Evolutionary conservation across 2,888 invertebrate species (phyloP).

Genomic region (Rhagonycha fulva): DNA sequence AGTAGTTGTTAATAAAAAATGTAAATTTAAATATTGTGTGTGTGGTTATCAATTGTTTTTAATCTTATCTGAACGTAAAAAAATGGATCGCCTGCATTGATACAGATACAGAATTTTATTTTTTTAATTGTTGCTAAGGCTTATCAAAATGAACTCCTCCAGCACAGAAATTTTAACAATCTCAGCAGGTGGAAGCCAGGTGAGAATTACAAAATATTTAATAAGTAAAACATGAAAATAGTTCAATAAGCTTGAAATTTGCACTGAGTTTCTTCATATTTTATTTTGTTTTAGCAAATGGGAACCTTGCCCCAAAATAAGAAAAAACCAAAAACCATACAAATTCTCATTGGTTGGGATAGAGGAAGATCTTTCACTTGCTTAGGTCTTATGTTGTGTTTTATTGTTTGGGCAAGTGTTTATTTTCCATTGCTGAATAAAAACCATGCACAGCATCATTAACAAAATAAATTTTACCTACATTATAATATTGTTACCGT

Average conservation of each 20-base stretch:
- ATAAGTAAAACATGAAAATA: neutral
- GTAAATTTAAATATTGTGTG: neutral
- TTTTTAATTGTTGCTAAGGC: neutral
- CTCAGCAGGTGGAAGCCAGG: slow-evolving; percentile 15
- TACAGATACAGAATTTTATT: neutral
- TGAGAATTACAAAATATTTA: slow-evolving; percentile 3
- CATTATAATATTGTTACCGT: neutral
- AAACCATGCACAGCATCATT: neutral
- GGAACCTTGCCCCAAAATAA: neutral
- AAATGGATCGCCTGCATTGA: neutral
- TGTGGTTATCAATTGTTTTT: neutral
- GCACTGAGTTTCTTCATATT: neutral
- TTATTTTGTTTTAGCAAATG: neutral
- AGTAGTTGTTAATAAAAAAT: neutral
- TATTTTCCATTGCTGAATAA: slow-evolving; percentile 52
- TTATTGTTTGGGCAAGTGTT: slow-evolving; percentile 57
- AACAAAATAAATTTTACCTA: too few relatives aligned
- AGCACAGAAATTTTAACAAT: slow-evolving; percentile 35
- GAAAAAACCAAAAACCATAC: slow-evolving; percentile 17
- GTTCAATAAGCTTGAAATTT: too few relatives aligned
- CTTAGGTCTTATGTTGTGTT: slow-evolving; percentile 49
- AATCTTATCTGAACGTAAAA: neutral
- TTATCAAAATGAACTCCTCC: slow-evolving; percentile 13
- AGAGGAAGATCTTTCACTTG: slow-evolving; percentile 52
- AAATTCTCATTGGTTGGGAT: slow-evolving; percentile 57